A percentile compares a stretch with the other conserved stretches of the same genome.
Evolutionary conservation across 2,113 vertebrate species (phyloP).

Genomic region (Uropsilus gracilis): DNA sequence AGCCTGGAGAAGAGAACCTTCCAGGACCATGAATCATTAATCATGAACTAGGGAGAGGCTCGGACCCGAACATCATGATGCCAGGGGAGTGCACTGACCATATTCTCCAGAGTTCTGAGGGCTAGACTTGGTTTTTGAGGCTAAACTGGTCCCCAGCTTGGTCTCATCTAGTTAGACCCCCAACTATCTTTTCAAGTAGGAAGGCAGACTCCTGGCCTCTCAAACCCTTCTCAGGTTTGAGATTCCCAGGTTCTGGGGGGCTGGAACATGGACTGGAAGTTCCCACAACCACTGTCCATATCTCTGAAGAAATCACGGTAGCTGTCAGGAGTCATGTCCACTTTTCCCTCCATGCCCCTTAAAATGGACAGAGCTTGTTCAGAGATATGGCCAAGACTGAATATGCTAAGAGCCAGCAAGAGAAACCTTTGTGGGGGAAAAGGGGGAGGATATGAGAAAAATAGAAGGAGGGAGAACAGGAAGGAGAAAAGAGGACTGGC

Average conservation of each 20-base stretch:
- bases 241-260: not conserved
- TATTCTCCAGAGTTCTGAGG: not conserved
- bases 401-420: slow-evolving; percentile 21
- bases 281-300: not conserved
- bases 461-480: not conserved
- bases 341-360: not conserved
- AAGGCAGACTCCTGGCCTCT: not conserved
- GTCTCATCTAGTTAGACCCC: not conserved
- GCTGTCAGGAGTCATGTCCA: not conserved
- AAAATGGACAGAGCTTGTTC: not conserved
- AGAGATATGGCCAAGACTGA: not conserved
- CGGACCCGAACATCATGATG: not conserved
- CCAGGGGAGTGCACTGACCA: not conserved
- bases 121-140: not conserved
- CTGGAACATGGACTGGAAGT: not conserved
- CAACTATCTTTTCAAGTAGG: not conserved
- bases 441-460: slow-evolving; percentile 1
- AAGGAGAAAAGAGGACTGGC: not conserved
- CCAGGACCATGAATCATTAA: not conserved
- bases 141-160: not conserved
- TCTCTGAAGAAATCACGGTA: not conserved
- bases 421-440: not conserved
- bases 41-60: not conserved
- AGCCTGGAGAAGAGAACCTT: slow-evolving; percentile 5
- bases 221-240: not conserved